These are phyloP conservation scores for Rhopalosiphum maidis DNA, from an alignment of 1,140 invertebrate genomes.

Conservation along the genomic window DNA sequence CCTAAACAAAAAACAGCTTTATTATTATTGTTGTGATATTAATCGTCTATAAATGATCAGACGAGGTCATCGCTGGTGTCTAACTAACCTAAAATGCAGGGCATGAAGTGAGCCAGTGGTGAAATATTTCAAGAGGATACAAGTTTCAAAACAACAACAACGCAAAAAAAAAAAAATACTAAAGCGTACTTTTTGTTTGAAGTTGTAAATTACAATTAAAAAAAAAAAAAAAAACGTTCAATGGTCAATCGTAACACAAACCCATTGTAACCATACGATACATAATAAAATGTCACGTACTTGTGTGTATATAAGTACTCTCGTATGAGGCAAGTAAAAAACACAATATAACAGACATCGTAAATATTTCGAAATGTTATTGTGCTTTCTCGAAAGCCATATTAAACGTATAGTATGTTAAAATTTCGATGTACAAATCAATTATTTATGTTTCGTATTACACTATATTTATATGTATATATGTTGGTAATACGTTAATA, in stretches of 20 bases:
- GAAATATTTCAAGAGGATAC: background rate
- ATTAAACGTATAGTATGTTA: background rate
- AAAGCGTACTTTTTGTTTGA: background rate
- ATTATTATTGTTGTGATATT: background rate
- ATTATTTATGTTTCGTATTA: background rate
- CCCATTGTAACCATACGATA: background rate
- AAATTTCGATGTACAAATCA: background rate
- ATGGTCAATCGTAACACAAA: background rate
- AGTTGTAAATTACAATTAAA: background rate
- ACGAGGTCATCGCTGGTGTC: background rate
- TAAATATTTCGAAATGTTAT: background rate
- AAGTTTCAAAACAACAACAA: background rate
- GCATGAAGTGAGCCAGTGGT: background rate
- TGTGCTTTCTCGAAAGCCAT: background rate
- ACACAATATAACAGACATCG: background rate
- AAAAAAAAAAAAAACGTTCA: background rate
- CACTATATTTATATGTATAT: background rate
- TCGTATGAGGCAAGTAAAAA: background rate
- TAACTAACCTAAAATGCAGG: background rate
- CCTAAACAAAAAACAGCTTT: background rate
- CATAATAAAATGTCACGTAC: background rate
- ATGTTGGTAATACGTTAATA: background rate
- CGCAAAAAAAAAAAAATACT: background rate
- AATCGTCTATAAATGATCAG: background rate
- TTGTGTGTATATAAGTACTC: too few relatives aligned